Conservation (phyloP, 2,888 invertebrate genomes). For the Chouioia cunea region DNA sequence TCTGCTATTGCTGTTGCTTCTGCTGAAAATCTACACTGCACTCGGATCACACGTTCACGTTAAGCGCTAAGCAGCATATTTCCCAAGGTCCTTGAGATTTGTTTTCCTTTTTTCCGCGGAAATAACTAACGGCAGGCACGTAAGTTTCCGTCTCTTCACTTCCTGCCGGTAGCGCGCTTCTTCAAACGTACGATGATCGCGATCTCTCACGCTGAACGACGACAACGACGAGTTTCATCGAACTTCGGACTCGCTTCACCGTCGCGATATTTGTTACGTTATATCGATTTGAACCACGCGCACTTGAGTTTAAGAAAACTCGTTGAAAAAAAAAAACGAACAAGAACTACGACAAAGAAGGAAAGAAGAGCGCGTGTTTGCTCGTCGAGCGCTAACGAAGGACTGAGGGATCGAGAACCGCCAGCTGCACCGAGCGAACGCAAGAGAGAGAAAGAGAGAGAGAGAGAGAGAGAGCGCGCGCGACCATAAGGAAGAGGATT, state of each 20-base stretch:
- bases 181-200: not conserved
- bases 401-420: conserved; percentile 45
- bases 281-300: no score
- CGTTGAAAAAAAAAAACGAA: not conserved
- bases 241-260: no score
- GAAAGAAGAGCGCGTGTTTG: conserved; percentile 10
- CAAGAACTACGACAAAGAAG: not conserved
- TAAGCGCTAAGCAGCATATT: no score
- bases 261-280: no score
- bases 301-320: not conserved
- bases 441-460: no score
- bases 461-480: conserved; percentile 6
- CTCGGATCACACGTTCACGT: no score
- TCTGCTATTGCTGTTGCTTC: not conserved
- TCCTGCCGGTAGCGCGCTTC: not conserved
- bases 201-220: no score
- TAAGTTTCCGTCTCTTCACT: conserved; percentile 25
- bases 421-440: conserved; percentile 27
- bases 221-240: no score
- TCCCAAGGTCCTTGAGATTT: no score
- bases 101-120: no score
- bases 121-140: no score
- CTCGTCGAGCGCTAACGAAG: conserved; percentile 35
- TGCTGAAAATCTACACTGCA: not conserved
- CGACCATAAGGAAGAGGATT: conserved; percentile 10